phyloP scores from a whole-genome alignment of 1,140 invertebrate genomes.

The Platyura marginata region DNA sequence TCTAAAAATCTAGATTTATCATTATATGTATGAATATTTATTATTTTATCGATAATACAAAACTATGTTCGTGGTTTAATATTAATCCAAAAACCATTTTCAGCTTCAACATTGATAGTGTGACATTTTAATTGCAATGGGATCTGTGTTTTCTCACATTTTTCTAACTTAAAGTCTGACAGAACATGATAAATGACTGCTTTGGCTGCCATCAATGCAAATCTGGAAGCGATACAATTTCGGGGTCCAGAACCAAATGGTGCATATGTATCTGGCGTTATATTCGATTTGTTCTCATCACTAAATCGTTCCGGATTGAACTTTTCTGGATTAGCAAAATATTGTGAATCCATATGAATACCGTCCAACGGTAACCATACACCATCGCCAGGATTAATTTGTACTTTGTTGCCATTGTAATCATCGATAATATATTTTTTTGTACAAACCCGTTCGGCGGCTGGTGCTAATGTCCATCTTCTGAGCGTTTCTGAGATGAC shows the following conservation, averaged over 20 bases:
- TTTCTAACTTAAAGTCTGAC: not conserved
- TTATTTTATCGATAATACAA: no score
- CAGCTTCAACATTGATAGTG: no score
- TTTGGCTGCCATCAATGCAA: not conserved
- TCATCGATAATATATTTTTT: constrained; percentile 10
- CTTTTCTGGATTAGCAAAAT: constrained; percentile 33
- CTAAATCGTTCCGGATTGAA: constrained; percentile 27
- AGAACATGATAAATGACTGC: not conserved
- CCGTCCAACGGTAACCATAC: constrained; percentile 15
- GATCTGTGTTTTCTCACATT: not conserved
- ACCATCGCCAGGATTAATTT: constrained; percentile 10
- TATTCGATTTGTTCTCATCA: constrained; percentile 14
- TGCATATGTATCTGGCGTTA: constrained; percentile 18
- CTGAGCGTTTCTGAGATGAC: no score
- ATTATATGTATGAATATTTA: no score
- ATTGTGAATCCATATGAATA: constrained; percentile 26
- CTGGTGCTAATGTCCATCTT: constrained; percentile 25
- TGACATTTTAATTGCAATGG: not conserved
- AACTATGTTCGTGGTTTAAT: no score
- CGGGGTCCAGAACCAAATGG: constrained; percentile 23
- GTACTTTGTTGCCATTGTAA: not conserved
- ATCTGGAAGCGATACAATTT: constrained; percentile 26
- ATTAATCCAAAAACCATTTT: no score
- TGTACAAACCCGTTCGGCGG: constrained; percentile 21
- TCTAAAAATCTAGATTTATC: no score